Base-by-base conservation (phyloP, 2,113 vertebrate species). In the Pithys albifrons region DNA sequence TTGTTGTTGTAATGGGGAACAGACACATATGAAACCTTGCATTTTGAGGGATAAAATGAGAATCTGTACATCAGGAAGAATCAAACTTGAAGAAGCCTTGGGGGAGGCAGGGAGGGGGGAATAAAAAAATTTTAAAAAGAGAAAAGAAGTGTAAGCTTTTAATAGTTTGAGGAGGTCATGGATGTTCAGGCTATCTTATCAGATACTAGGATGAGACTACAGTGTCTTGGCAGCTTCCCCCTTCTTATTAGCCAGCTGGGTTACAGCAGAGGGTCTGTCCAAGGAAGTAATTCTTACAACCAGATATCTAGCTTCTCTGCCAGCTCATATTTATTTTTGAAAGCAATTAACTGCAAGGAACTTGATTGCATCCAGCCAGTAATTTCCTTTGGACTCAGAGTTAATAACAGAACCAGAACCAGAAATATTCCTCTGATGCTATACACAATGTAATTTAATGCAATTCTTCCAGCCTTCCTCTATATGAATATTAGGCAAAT, bases 261-360 rank as follows among this genome's bases (percentile, higher is more conserved):
- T 90, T 93, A 59, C 57, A 78, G 66, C 75, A 92, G 52, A 77
- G 71, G n/a, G n/a, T 85, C 74, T 59, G 35, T 76, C 75, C 78
- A 81, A 88, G 65, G 83, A 86, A 91, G 64, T 61, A 69, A 58
- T 81, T 88, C 83, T 85, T 88, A 73, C 18, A 93, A 61, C 39
- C 24, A 88, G 46, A 82, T 76, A 95, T 23, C 52, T 76, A 89
- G 51, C 57, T 96, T 88, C 73, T 95, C 59, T 94, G 82, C 79
- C 72, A 88, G 49, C 75, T 97, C 75, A 58, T 72, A 71, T 95
- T 92, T 79, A 37, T 41, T 66, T 89, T 90, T 92, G 85, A 95
- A 72, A 94, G 77, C 90, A 95, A 89, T 93, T 96, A 94, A 80
- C 74, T 35, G 12, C 91, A 94, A 93, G 81, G 43, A 96, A 84